Evolutionary conservation across 2,797 vertebrate genomes (phyloP), one percentile per base, ranked within the genome.

Genomic region (Lutjanus argentimaculatus): DNA sequence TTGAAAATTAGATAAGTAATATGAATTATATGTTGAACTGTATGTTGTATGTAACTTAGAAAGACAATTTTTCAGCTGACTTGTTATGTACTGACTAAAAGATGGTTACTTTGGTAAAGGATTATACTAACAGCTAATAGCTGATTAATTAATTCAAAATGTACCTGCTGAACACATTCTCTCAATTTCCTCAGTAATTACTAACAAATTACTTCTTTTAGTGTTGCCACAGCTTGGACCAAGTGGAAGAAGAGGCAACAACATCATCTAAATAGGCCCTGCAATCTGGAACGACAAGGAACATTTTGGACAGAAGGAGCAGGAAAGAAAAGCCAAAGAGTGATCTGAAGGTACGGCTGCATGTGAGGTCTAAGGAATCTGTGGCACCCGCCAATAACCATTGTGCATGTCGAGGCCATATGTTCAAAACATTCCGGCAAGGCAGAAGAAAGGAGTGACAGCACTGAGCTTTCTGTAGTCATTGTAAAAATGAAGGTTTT

Each of bases 61-160:
- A 19, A 19, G 16, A 22, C 10, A 16, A 16, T 36, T 56, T 68
- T 55, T 45, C 40, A 17, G 14, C 6, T 55, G 40, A 43, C 14
- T 46, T 46, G 51, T n/a, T 52, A 9, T 52, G 51, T n/a, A 19
- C 16, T 52, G 16, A 52, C 16, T 49, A 8, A 42, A n/a, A 53
- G 30, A 40, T 14, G 48, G 1, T 21, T 17, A 17, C 3, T 12
- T 56, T 45, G n/a, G 36, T 22, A 25, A 30, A 13, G 8, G 21
- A n/a, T 19, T 25, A 36, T 36, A 3, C 30, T 36, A 36, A 36
- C 12, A 56, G 52, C 40, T 25, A 21, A 42, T 22, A 56, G 56
- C 30, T 43, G 66, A 56, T 68, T 68, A 68, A 56, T 43, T 10
- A 55, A 45, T 56, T 45, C 2, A 56, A 22, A 25, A 5, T 69